Percentiles rank a stretch among this genome's conserved stretches.
These are phyloP conservation scores for Cyprinodon tularosa DNA, from an alignment of 2,113 vertebrate species.

Conservation along the genomic window DNA sequence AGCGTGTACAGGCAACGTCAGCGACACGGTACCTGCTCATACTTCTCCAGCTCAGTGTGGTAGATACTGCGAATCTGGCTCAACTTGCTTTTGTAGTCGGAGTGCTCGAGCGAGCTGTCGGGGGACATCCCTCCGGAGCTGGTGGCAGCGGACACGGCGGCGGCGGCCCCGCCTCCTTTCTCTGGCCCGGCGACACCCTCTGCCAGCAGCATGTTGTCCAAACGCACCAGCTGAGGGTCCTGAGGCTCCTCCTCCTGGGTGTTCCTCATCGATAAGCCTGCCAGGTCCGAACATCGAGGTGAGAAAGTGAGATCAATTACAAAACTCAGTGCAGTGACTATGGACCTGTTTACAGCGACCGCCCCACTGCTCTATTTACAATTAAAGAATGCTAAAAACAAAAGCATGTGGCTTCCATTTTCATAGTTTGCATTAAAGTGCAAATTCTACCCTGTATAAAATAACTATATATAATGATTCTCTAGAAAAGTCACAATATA, in stretches of 20 bases:
- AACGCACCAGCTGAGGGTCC: constrained; percentile 89
- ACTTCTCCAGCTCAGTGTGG: constrained; percentile 94
- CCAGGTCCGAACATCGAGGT: neutral
- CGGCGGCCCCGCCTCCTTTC: constrained; percentile 89
- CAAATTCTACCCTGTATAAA: no score
- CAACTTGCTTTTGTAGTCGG: constrained; percentile 93
- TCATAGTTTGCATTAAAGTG: no score
- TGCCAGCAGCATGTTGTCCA: constrained; percentile 94
- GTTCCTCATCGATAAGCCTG: constrained; percentile 90
- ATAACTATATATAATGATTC: no score
- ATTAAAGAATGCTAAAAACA: no score
- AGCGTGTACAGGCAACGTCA: constrained; percentile 58
- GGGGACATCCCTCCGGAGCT: constrained; percentile 89
- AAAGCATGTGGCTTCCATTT: no score
- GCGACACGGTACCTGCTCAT: constrained; percentile 87
- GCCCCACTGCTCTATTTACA: no score
- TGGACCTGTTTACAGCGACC: no score
- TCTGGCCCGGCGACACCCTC: constrained; percentile 92
- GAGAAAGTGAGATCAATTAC: no score
- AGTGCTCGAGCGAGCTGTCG: constrained; percentile 92
- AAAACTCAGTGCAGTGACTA: no score
- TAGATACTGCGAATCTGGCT: constrained; percentile 94
- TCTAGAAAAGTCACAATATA: no score
- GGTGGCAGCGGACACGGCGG: constrained; percentile 87
- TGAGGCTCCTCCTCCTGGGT: constrained; percentile 89